A percentile compares a stretch with the other conserved stretches of the same genome.
Evolutionary conservation across 1,140 invertebrate genomes (phyloP).

Genomic region (Whitmania pigra): DNA sequence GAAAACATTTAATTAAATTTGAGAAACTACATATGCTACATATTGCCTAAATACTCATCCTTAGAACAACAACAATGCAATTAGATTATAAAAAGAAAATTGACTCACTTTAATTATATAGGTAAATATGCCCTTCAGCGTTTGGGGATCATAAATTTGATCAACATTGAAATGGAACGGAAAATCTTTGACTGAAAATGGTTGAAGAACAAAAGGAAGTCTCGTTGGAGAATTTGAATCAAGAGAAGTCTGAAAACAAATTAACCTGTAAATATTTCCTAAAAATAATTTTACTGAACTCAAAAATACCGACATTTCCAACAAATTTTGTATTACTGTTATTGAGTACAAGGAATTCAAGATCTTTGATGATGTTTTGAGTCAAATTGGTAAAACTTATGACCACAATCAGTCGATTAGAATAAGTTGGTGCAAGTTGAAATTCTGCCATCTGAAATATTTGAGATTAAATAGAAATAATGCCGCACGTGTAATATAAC

Average conservation of each 20-base stretch:
- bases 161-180: conserved; percentile 50
- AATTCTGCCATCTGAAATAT: neutral
- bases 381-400: conserved; percentile 8
- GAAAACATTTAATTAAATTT: neutral
- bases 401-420: conserved; percentile 7
- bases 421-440: neutral
- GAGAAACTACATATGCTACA: too few species aligned
- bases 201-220: conserved; percentile 47
- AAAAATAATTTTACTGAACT: neutral
- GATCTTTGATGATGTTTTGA: conserved; percentile 5
- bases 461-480: neutral
- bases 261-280: neutral
- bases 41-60: neutral
- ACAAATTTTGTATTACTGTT: conserved; percentile 2
- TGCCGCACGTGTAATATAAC: neutral
- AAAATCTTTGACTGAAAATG: conserved; percentile 46
- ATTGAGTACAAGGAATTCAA: neutral
- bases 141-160: conserved; percentile 51
- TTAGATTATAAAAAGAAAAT: neutral
- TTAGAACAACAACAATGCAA: neutral
- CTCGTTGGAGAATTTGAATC: conserved; percentile 43
- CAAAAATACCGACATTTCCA: neutral
- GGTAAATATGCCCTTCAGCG: conserved; percentile 53
- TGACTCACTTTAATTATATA: conserved; percentile 50
- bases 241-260: conserved; percentile 32